Base-by-base conservation (phyloP, 2,797 vertebrate genomes). In the Propithecus perrieri region DNA sequence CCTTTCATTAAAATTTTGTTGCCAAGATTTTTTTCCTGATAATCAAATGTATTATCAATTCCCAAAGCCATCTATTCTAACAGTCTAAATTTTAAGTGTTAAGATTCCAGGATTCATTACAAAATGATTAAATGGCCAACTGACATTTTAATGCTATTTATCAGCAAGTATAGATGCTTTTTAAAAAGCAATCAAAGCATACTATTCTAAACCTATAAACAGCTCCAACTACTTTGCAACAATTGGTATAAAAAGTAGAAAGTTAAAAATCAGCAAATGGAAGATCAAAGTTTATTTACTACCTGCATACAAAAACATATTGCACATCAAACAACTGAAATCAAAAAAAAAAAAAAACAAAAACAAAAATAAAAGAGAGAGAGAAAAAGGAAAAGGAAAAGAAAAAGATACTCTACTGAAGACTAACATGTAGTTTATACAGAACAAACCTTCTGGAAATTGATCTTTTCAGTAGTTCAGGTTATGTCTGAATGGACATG, bases 231-330 rank as follows among this genome's bases (percentile, higher is more conserved):
- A 93, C 74, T 97, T 93, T 85, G 57, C 76, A 83, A 98, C 95
- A 98, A 97, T 95, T 97, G 72, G 84, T 95, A 90, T 97, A 97
- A 94, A 97, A 97, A 97, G 97, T 97, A 98, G 96, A 98, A 99
- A 98, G 98, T 98, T 98, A 98, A 98, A 98, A 98, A 99, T 99
- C 99, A 99, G 98, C 98, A 99, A 99, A 99, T 99, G 99, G 99
- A 99, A 99, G 99, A 99, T 99, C 99, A 99, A 99, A 99, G 99
- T 99, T 99, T 99, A 99, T 99, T 99, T 99, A 99, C 99, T 99
- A 99, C 99, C 99, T 99, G 99, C 99, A 99, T 99, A 99, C 99
- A 99, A 99, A 99, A 99, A 99, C 99, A 99, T 99, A 99, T 99
- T 99, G 99, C 99, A 99, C 99, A 99, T 99, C 99, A 99, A 99